These are phyloP conservation scores for Euphonia xanthogaster DNA, from an alignment of 2,797 vertebrate species.

Conservation along the genomic window DNA sequence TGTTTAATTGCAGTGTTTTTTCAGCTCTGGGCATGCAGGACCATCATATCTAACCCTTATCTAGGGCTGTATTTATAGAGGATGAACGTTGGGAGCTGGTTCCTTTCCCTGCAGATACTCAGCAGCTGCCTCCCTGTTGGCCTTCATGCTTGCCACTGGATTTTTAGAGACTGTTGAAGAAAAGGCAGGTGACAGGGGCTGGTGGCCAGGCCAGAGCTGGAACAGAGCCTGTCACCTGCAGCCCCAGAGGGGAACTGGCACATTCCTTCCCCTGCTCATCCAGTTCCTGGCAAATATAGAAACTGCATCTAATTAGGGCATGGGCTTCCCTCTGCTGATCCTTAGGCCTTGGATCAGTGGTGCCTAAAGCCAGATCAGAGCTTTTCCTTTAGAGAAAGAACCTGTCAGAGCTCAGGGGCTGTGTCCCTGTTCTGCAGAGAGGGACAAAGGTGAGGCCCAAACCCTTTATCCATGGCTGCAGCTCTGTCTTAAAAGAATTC, in stretches of 20 bases:
- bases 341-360: background rate
- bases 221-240: background rate
- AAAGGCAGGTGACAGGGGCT: background rate
- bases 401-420: background rate
- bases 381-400: background rate
- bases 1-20: background rate
- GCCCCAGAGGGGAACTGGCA: slow-evolving; percentile 45
- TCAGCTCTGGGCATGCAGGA: background rate
- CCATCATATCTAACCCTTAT: background rate
- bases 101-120: background rate
- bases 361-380: background rate
- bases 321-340: background rate
- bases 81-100: background rate
- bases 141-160: background rate
- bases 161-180: background rate
- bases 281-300: slow-evolving; percentile 9
- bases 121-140: background rate
- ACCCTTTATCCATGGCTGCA: background rate
- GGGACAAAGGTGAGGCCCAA: background rate
- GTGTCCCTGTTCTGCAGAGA: background rate
- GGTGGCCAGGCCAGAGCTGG: background rate
- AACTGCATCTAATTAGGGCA: background rate
- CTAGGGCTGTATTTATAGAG: background rate
- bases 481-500: background rate
- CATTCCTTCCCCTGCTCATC: background rate